These are phyloP conservation scores for Saturnia pavonia DNA, from an alignment of 2,888 invertebrate genomes.

Conservation along the genomic window DNA sequence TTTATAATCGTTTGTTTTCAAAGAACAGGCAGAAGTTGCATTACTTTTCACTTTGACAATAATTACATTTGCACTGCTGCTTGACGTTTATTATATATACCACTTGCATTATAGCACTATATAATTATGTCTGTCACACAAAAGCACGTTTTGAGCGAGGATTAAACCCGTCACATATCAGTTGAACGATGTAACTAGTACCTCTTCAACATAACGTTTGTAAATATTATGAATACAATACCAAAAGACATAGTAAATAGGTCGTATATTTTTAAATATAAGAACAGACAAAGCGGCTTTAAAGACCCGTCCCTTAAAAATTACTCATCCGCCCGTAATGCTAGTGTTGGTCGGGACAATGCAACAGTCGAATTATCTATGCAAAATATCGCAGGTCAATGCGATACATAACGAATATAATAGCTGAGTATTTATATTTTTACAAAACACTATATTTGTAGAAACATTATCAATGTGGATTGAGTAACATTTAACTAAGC, in stretches of 20 bases:
- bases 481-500: too few species aligned
- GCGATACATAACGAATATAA: conserved; percentile 18
- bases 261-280: neutral
- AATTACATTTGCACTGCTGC: too few species aligned
- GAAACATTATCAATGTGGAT: too few species aligned
- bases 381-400: conserved; percentile 54
- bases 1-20: too few species aligned
- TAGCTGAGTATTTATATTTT: neutral
- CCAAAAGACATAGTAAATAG: neutral
- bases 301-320: conserved; percentile 30
- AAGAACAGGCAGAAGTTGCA: too few species aligned
- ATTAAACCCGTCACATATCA: neutral
- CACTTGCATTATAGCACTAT: too few species aligned
- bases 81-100: too few species aligned
- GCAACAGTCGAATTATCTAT: conserved; percentile 51
- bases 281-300: neutral
- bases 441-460: too few species aligned
- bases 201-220: neutral
- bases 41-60: too few species aligned
- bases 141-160: too few species aligned
- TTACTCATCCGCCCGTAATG: conserved; percentile 35
- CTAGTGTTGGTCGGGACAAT: conserved; percentile 43
- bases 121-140: neutral
- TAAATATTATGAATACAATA: neutral
- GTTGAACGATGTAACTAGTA: neutral